A percentile compares a stretch with the other conserved stretches of the same genome.
phyloP scores from a whole-genome alignment of 2,113 vertebrate genomes.

The Saccopteryx leptura region DNA sequence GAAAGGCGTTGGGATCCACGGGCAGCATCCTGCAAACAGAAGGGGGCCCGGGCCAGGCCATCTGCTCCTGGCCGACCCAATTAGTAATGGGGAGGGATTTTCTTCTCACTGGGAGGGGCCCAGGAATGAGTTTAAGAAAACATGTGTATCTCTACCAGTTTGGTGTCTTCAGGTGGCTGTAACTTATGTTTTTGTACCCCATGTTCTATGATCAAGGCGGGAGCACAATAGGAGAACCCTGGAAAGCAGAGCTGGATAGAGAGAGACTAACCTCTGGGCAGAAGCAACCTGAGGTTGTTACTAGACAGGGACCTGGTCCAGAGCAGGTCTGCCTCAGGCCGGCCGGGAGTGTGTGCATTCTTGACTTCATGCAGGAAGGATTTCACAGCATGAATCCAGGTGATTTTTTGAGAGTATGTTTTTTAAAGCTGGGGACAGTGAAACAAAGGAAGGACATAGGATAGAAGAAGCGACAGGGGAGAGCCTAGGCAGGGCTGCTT shows the following conservation, averaged over 20 bases:
- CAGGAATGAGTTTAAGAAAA: neutral
- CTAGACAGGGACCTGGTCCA: too few relatives aligned
- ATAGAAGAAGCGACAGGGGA: too few relatives aligned
- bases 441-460: too few relatives aligned
- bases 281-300: neutral
- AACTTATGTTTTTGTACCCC: neutral
- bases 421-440: too few relatives aligned
- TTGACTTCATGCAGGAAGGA: too few relatives aligned
- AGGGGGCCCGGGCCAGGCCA: neutral
- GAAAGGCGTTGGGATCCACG: neutral
- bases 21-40: neutral
- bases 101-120: neutral
- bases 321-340: too few relatives aligned
- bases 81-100: neutral
- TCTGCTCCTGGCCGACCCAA: neutral
- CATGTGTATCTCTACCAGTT: neutral
- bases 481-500: too few relatives aligned
- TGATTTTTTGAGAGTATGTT: too few relatives aligned
- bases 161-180: neutral
- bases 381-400: too few relatives aligned
- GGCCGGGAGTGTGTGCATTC: too few relatives aligned
- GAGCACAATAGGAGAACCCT: neutral
- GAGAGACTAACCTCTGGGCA: neutral
- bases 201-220: neutral
- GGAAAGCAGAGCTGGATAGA: neutral